Percentiles rank a stretch among this genome's conserved stretches.
These are phyloP conservation scores for Oncopeltus fasciatus DNA, from an alignment of 1,140 invertebrate genomes.

Conservation along the genomic window DNA sequence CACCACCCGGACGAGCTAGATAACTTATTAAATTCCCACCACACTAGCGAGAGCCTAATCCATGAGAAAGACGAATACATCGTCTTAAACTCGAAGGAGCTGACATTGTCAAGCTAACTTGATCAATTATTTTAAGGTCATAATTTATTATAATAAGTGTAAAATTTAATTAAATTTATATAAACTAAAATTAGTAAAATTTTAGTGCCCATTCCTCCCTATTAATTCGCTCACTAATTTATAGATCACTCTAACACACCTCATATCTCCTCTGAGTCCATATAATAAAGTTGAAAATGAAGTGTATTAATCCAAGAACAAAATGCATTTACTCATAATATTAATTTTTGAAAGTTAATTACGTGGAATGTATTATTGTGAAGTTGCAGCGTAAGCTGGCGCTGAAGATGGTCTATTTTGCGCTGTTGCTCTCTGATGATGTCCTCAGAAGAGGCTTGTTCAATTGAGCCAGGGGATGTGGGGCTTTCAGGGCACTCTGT, in stretches of 20 bases:
- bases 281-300: not conserved
- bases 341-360: not conserved
- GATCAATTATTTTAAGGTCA: no score
- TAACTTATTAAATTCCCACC: no score
- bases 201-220: not conserved
- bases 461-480: conserved; percentile 17
- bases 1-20: no score
- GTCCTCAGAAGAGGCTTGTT: conserved; percentile 37
- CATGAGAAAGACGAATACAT: no score
- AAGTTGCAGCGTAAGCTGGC: conserved; percentile 61
- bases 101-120: no score
- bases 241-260: not conserved
- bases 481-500: conserved; percentile 10
- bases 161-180: no score
- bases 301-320: not conserved
- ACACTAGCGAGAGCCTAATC: no score
- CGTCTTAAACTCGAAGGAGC: no score
- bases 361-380: conserved; percentile 31
- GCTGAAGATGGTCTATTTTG: conserved; percentile 73
- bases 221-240: not conserved
- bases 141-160: no score
- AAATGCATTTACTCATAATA: not conserved
- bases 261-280: not conserved
- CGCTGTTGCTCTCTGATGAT: conserved; percentile 70
- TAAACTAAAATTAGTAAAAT: not conserved